These are phyloP conservation scores for Melangyna quadrimaculata DNA, from an alignment of 2,888 invertebrate genomes.

Conservation along the genomic window DNA sequence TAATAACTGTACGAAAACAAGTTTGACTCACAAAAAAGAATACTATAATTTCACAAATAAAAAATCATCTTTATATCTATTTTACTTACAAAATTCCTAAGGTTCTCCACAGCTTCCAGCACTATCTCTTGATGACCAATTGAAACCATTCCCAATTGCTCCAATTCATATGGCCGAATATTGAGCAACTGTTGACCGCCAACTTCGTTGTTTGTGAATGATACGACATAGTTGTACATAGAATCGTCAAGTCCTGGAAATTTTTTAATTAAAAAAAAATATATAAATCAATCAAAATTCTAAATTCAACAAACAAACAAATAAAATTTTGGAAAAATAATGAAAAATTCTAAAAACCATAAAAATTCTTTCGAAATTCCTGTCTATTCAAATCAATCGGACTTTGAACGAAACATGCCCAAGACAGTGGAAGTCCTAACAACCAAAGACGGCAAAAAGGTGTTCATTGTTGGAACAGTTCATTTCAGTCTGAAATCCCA, in stretches of 20 bases:
- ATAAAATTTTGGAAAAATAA: constrained; percentile 17
- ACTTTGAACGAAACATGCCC: constrained; percentile 73
- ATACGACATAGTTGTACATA: constrained; percentile 90
- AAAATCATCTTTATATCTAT: background rate
- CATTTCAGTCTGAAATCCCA: constrained; percentile 96
- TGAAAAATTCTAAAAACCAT: constrained; percentile 10
- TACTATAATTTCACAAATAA: too few species aligned
- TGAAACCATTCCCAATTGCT: constrained; percentile 91
- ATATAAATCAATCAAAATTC: constrained; percentile 48
- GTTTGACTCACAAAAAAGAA: too few species aligned
- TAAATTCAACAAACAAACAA: background rate
- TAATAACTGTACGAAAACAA: too few species aligned
- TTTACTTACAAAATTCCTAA: constrained; percentile 90
- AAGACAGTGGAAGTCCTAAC: constrained; percentile 88
- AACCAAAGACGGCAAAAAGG: constrained; percentile 88
- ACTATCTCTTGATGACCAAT: constrained; percentile 97
- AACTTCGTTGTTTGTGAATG: constrained; percentile 90
- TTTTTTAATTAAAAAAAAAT: constrained; percentile 14
- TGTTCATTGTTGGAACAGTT: constrained; percentile 96
- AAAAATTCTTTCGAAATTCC: constrained; percentile 5
- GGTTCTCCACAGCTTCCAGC: constrained; percentile 94
- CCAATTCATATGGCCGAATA: constrained; percentile 93
- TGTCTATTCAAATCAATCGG: constrained; percentile 44
- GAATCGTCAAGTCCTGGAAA: constrained; percentile 81
- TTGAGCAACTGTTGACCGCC: constrained; percentile 90